Evolutionary conservation across 2,888 invertebrate species (phyloP).

Genomic region (Calliopum simillimum): DNA sequence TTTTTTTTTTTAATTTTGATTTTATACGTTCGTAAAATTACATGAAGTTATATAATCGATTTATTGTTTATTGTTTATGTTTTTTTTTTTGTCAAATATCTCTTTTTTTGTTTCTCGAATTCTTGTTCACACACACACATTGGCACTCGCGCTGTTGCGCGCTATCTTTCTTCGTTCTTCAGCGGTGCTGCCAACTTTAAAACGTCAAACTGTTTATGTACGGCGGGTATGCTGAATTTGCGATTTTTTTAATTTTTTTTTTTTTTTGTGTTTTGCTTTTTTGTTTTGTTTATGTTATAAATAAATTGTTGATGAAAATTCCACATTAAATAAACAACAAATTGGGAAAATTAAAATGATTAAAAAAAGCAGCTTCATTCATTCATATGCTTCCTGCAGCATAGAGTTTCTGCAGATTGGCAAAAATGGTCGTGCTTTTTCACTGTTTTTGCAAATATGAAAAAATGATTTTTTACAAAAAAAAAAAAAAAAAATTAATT

Average conservation of each 20-base stretch:
- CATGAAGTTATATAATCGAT: too few species aligned
- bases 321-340: constrained; percentile 6
- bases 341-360: not conserved
- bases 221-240: not conserved
- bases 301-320: not conserved
- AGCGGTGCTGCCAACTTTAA: not conserved
- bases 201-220: not conserved
- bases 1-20: too few species aligned
- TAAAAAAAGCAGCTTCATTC: not conserved
- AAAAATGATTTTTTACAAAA: constrained; percentile 3
- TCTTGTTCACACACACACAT: too few species aligned
- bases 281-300: constrained; percentile 5
- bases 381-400: not conserved
- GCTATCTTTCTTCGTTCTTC: not conserved
- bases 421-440: not conserved
- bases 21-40: too few species aligned
- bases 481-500: not conserved
- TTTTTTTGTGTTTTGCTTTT: constrained; percentile 11
- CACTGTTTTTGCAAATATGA: too few species aligned
- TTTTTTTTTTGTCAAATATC: too few species aligned
- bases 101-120: too few species aligned
- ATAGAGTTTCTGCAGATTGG: too few species aligned
- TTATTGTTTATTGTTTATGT: too few species aligned
- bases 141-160: too few species aligned
- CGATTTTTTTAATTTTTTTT: constrained; percentile 5